Evolutionary conservation across 1,140 invertebrate species (phyloP).

Genomic region (Lepidostoma basale): DNA sequence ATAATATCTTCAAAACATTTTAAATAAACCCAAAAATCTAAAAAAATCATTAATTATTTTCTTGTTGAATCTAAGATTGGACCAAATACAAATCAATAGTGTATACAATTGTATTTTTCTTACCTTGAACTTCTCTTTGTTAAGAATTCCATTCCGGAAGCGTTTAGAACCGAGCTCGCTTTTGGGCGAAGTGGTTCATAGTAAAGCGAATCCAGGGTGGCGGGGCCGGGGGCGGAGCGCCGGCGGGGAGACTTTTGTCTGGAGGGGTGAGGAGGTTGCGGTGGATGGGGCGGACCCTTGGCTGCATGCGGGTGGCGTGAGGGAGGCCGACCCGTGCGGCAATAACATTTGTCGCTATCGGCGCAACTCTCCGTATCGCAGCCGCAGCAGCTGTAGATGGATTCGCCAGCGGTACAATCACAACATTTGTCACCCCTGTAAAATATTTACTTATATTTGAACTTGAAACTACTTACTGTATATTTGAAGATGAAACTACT

Average conservation of each 20-base stretch:
- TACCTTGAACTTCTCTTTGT: constrained; percentile 40
- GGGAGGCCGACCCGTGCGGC: constrained; percentile 50
- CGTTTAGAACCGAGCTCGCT: constrained; percentile 38
- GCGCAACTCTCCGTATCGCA: constrained; percentile 87
- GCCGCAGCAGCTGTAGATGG: constrained; percentile 63
- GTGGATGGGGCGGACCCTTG: neutral
- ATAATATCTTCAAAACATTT: too few species aligned
- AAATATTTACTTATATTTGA: too few species aligned
- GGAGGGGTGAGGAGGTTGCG: too few species aligned
- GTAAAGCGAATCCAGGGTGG: constrained; percentile 42
- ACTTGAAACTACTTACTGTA: too few species aligned
- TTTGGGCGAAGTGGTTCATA: constrained; percentile 40
- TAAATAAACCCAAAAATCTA: too few species aligned
- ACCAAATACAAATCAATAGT: too few species aligned
- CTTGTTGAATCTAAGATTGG: too few species aligned
- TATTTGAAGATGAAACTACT: too few species aligned
- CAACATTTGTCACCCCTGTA: constrained; percentile 55
- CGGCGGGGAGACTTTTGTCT: constrained; percentile 28
- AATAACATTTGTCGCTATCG: constrained; percentile 89
- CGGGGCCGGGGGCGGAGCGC: constrained; percentile 37
- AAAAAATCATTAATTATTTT: too few species aligned
- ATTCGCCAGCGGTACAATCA: constrained; percentile 50
- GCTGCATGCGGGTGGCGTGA: neutral
- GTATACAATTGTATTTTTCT: too few species aligned
- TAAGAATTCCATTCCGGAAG: constrained; percentile 36